Conservation (phyloP, 2,888 invertebrate genomes). For the Macrophya annulata region DNA sequence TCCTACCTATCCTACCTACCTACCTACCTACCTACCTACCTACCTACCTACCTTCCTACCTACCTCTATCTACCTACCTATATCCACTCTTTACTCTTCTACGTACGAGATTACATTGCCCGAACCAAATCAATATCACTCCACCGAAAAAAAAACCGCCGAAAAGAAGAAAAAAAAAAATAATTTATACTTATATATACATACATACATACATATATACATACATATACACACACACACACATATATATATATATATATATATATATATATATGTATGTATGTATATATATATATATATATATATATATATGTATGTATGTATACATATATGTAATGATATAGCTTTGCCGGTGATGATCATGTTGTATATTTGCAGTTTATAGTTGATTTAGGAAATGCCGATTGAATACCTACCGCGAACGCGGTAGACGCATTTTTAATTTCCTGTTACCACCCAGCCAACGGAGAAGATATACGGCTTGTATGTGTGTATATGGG, state of each 20-base stretch:
- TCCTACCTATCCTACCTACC: conserved; percentile 48
- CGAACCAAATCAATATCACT: conserved; percentile 79
- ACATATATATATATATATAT: too few relatives aligned
- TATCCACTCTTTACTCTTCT: conserved; percentile 55
- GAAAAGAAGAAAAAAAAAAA: not conserved
- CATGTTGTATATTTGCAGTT: not conserved
- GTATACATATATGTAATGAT: not conserved
- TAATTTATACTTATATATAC: not conserved
- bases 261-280: too few relatives aligned
- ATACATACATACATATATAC: too few relatives aligned
- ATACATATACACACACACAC: too few relatives aligned
- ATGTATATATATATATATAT: not conserved
- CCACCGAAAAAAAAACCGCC: conserved; percentile 75
- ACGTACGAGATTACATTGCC: conserved; percentile 56
- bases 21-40: conserved; percentile 37
- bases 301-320: not conserved
- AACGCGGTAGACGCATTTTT: conserved; percentile 13
- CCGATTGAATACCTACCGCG: conserved; percentile 1
- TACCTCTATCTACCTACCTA: conserved; percentile 37
- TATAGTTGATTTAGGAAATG: conserved; percentile 5
- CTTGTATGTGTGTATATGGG: conserved; percentile 27
- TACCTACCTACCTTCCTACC: conserved; percentile 35
- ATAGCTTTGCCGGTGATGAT: not conserved
- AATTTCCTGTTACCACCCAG: conserved; percentile 47
- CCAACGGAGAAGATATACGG: conserved; percentile 38